phyloP scores from a whole-genome alignment of 2,113 vertebrate species.

The Clarias macrocephalus region DNA sequence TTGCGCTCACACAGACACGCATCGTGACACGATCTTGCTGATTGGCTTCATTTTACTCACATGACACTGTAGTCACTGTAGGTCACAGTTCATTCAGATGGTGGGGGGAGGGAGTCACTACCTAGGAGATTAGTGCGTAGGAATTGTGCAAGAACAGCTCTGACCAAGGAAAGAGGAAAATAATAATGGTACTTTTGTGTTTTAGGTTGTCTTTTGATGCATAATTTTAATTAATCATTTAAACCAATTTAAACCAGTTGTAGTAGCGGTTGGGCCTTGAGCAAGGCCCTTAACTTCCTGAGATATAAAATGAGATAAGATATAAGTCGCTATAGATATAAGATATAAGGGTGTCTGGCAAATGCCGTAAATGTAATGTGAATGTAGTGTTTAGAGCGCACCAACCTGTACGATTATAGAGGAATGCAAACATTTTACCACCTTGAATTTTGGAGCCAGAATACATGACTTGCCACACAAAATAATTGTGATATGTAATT shows the following conservation, averaged over 20 bases:
- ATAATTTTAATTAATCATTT: not conserved
- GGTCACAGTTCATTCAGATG: not conserved
- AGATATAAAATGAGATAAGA: too few relatives aligned
- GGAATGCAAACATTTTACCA: too few relatives aligned
- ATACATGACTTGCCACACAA: too few relatives aligned
- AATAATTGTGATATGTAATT: too few relatives aligned
- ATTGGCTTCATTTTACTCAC: not conserved
- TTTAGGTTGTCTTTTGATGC: not conserved
- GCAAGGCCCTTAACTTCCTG: too few relatives aligned
- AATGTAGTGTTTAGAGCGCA: too few relatives aligned
- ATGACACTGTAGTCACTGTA: not conserved
- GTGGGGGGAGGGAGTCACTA: not conserved
- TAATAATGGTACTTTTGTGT: not conserved
- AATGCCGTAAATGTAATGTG: too few relatives aligned
- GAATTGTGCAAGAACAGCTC: not conserved
- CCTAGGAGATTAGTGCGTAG: not conserved
- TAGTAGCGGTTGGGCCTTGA: not conserved
- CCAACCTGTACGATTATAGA: too few relatives aligned
- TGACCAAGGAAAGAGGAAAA: not conserved
- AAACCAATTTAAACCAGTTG: not conserved
- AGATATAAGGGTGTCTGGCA: too few relatives aligned
- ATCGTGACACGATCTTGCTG: not conserved
- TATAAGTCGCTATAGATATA: too few relatives aligned
- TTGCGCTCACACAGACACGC: not conserved
- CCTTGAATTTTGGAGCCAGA: too few relatives aligned